Percentiles rank a stretch among this genome's conserved stretches.
Evolutionary conservation across 2,113 vertebrate genomes (phyloP).

Genomic region (Notechis scutatus): DNA sequence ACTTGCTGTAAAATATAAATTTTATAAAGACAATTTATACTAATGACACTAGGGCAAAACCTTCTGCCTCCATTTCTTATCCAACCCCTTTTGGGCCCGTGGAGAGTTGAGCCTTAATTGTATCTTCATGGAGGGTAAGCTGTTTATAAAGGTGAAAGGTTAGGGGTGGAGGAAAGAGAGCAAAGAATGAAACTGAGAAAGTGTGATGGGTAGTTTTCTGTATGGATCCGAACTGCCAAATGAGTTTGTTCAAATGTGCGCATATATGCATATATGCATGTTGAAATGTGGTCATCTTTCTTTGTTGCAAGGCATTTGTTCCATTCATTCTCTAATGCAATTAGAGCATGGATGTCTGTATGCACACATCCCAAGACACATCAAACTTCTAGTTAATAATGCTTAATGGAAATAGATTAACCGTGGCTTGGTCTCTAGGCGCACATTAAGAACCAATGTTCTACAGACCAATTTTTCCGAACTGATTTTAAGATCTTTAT

Average conservation of each 20-base stretch:
- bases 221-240: not conserved
- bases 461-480: constrained; percentile 9
- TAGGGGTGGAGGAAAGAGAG: constrained; percentile 42
- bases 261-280: not conserved
- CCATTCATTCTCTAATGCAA: not conserved
- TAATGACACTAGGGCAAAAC: constrained; percentile 54
- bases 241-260: not conserved
- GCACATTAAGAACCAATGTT: not conserved
- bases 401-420: constrained; percentile 39
- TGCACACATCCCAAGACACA: not conserved
- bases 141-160: constrained; percentile 47
- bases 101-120: constrained; percentile 32
- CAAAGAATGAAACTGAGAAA: constrained; percentile 43
- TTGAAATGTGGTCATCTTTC: not conserved
- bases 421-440: not conserved
- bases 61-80: constrained; percentile 44
- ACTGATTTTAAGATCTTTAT: not conserved
- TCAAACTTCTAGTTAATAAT: constrained; percentile 30
- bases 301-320: not conserved
- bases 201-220: constrained; percentile 49
- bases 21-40: constrained; percentile 65
- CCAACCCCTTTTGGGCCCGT: constrained; percentile 33
- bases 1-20: constrained; percentile 59
- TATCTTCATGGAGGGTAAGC: constrained; percentile 20
- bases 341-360: not conserved